Conservation (phyloP, 2,888 invertebrate species). For the Coleophora deauratella region DNA sequence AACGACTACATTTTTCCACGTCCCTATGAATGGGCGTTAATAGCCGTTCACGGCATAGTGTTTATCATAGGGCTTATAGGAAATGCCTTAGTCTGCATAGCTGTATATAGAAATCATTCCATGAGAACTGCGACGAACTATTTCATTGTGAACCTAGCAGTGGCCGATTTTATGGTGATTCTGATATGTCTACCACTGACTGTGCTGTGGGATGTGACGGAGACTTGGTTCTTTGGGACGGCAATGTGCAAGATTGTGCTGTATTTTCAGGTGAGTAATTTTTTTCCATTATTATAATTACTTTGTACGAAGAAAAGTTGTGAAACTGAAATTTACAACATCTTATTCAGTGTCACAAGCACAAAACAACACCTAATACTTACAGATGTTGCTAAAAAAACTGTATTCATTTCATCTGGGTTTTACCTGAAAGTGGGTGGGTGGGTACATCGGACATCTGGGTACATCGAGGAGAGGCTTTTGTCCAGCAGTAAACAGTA, state of each 20-base stretch:
- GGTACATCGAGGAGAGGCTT: too few species aligned
- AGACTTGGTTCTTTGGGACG: constrained; percentile 93
- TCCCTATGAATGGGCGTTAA: constrained; percentile 84
- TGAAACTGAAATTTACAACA: too few species aligned
- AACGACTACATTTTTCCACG: constrained; percentile 80
- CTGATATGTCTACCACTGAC: constrained; percentile 91
- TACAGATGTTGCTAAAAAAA: too few species aligned
- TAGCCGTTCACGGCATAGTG: constrained; percentile 81
- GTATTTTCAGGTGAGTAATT: constrained; percentile 93
- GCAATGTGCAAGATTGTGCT: constrained; percentile 88
- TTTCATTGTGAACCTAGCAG: constrained; percentile 92
- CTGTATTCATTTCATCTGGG: too few species aligned
- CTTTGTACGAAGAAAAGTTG: too few species aligned
- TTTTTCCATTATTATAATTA: too few species aligned
- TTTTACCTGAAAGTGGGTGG: too few species aligned
- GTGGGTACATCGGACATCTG: too few species aligned
- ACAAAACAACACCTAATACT: too few species aligned
- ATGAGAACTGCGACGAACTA: constrained; percentile 96
- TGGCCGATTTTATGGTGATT: constrained; percentile 91
- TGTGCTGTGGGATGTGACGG: constrained; percentile 91
- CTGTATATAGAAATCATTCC: constrained; percentile 87
- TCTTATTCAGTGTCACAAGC: too few species aligned
- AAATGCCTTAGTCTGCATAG: constrained; percentile 89
- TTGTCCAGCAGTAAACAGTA: too few species aligned
- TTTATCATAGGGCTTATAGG: constrained; percentile 88